Evolutionary conservation across 23 tunicate species (phyloP).

Genomic region (Ascidia mentula): DNA sequence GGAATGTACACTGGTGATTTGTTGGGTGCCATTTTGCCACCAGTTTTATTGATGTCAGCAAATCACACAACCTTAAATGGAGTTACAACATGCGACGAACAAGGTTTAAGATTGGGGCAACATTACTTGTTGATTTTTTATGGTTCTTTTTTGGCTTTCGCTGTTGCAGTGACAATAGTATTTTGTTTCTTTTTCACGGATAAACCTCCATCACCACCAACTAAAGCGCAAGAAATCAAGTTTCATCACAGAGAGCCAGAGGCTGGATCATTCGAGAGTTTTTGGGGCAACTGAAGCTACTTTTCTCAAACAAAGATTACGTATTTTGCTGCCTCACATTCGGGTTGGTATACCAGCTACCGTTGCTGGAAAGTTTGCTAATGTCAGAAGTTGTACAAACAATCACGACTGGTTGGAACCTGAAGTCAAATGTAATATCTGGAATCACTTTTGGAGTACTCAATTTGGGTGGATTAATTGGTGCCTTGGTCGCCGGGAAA

Average conservation of each 20-base stretch:
- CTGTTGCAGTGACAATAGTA: neutral
- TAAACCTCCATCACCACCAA: neutral
- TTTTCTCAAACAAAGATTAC: neutral
- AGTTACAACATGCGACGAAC: too few species aligned
- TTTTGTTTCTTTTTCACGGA: neutral
- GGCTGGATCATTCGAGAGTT: neutral
- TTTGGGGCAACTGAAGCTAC: neutral
- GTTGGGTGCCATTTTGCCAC: neutral
- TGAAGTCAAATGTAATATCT: neutral
- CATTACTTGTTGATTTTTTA: neutral
- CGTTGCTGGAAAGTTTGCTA: neutral
- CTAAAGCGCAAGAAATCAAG: neutral
- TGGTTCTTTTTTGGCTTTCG: neutral
- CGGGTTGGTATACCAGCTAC: neutral
- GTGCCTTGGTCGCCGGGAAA: neutral
- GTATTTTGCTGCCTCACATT: neutral
- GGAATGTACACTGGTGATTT: neutral
- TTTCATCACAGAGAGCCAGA: too few species aligned
- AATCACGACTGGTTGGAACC: neutral
- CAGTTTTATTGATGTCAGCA: neutral
- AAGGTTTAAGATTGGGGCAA: neutral
- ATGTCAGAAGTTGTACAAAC: neutral
- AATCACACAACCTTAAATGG: neutral
- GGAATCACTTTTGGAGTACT: neutral
- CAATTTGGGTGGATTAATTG: neutral